phyloP scores from a whole-genome alignment of 2,113 vertebrate genomes.

The Polypterus senegalus region DNA sequence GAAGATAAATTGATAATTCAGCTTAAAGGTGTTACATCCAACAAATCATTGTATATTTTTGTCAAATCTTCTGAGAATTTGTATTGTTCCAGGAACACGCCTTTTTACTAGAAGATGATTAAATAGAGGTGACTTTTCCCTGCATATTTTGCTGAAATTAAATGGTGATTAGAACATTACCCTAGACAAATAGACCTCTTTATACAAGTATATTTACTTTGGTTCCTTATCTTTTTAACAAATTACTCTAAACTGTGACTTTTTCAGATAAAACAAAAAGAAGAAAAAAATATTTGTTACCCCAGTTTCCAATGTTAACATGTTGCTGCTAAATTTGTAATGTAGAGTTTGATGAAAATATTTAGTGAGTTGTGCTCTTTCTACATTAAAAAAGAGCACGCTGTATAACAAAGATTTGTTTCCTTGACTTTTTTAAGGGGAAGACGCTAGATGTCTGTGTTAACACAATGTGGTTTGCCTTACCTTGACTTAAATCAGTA shows the following conservation, averaged over 20 bases:
- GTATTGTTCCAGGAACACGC: conserved; percentile 63
- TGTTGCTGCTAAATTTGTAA: conserved; percentile 95
- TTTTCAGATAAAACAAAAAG: conserved; percentile 72
- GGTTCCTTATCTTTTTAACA: conserved; percentile 60
- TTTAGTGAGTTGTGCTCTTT: conserved; percentile 68
- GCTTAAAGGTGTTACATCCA: conserved; percentile 64
- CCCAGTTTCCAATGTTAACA: conserved; percentile 80
- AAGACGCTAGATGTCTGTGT: conserved; percentile 71
- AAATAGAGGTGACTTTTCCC: conserved; percentile 54
- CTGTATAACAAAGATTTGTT: conserved; percentile 57
- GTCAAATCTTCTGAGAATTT: conserved; percentile 61
- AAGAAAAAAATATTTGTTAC: conserved; percentile 52
- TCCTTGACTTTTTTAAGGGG: conserved; percentile 43
- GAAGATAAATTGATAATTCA: conserved; percentile 62
- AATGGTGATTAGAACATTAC: conserved; percentile 58
- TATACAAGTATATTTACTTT: conserved; percentile 57
- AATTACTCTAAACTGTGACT: conserved; percentile 80
- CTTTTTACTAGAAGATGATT: conserved; percentile 62
- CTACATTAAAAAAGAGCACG: conserved; percentile 61
- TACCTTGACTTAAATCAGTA: conserved; percentile 87
- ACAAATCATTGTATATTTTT: conserved; percentile 65
- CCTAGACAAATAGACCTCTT: conserved; percentile 68
- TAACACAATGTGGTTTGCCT: conserved; percentile 80
- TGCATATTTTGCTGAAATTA: conserved; percentile 49
- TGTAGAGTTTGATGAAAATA: conserved; percentile 81